Conservation (phyloP, 1,140 invertebrate genomes). For the Paraescarpia echinospica region DNA sequence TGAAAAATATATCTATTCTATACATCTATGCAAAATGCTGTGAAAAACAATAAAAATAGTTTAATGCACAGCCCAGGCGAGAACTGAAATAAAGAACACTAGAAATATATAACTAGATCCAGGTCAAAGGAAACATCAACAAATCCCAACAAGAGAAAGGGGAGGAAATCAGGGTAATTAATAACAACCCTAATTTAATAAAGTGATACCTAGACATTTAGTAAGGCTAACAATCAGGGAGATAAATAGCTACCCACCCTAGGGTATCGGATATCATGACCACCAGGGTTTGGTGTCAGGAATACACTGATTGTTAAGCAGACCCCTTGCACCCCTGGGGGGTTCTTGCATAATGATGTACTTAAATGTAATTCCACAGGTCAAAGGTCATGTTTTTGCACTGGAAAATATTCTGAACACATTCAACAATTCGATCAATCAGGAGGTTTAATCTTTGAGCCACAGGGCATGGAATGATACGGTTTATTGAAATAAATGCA, state of each 20-base stretch:
- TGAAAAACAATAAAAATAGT: too few relatives aligned
- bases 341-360: neutral
- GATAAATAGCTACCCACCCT: neutral
- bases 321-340: neutral
- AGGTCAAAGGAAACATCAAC: neutral
- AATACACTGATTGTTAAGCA: neutral
- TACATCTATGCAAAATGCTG: too few relatives aligned
- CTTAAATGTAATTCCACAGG: neutral
- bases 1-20: too few relatives aligned
- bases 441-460: neutral
- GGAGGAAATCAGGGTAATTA: neutral
- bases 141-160: neutral
- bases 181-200: neutral
- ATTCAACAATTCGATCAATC: neutral
- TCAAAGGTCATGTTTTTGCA: neutral
- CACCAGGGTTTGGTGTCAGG: neutral
- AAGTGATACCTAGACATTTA: neutral
- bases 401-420: neutral
- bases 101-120: too few relatives aligned
- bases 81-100: too few relatives aligned
- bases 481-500: neutral
- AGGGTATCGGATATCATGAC: neutral
- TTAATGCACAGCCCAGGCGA: too few relatives aligned
- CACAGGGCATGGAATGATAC: neutral
- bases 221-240: neutral